Conservation (phyloP, 2,888 invertebrate species). For the Xestia rhomboidea region DNA sequence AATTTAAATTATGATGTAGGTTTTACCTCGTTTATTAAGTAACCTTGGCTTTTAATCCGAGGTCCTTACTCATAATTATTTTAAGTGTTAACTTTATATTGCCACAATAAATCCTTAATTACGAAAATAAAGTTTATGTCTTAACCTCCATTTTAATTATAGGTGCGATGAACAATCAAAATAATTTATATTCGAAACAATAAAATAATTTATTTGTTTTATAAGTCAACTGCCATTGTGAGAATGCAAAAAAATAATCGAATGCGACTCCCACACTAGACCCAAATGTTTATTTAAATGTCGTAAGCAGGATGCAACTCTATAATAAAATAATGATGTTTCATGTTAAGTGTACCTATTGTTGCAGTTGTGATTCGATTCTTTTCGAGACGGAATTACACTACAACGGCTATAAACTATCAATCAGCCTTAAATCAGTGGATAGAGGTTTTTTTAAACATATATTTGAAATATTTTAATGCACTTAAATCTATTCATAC, state of each 20-base stretch:
- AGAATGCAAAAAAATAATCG: conserved; percentile 10
- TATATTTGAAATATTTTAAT: too few relatives aligned
- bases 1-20: conserved; percentile 51
- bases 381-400: background rate
- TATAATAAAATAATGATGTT: background rate
- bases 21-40: conserved; percentile 32
- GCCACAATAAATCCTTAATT: conserved; percentile 53
- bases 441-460: too few relatives aligned
- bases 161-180: conserved; percentile 28
- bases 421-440: too few relatives aligned
- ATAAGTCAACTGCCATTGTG: conserved; percentile 15
- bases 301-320: background rate
- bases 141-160: conserved; percentile 52
- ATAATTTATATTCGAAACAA: background rate
- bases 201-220: conserved; percentile 19
- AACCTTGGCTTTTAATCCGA: conserved; percentile 61
- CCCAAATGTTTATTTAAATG: conserved; percentile 12
- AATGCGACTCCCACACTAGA: conserved; percentile 24
- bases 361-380: background rate
- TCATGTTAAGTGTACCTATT: background rate
- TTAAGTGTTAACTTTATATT: conserved; percentile 54
- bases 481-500: too few relatives aligned
- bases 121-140: conserved; percentile 37
- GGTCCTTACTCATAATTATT: conserved; percentile 60
- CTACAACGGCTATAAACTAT: background rate